A percentile compares a stretch with the other conserved stretches of the same genome.
These are phyloP conservation scores for Apocheima hispidaria DNA, from an alignment of 2,888 invertebrate genomes.

Conservation along the genomic window DNA sequence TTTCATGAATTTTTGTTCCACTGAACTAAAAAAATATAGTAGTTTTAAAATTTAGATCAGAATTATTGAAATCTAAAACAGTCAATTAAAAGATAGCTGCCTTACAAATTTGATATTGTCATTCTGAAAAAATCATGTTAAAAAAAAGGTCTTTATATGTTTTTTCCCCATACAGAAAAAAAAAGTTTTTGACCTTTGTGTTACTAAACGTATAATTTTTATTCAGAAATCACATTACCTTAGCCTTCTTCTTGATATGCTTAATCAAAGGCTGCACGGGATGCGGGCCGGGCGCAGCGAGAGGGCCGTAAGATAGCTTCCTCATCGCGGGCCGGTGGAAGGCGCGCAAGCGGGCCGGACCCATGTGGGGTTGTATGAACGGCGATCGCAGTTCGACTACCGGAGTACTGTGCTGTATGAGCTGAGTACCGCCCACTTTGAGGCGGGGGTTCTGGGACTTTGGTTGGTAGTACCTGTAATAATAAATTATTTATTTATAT, in stretches of 20 bases:
- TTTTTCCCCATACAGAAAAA: too few relatives aligned
- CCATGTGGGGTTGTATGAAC: conserved; percentile 98
- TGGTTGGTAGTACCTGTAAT: conserved; percentile 94
- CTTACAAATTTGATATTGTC: too few relatives aligned
- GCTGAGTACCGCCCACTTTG: conserved; percentile 95
- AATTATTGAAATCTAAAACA: too few relatives aligned
- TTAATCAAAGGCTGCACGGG: conserved; percentile 94
- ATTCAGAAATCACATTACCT: conserved; percentile 73
- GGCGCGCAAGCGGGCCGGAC: conserved; percentile 89
- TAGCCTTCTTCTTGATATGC: conserved; percentile 96
- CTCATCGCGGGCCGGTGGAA: conserved; percentile 97
- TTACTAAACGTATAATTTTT: too few relatives aligned
- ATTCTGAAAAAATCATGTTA: too few relatives aligned
- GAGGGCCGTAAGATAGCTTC: conserved; percentile 93
- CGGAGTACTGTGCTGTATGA: conserved; percentile 99
- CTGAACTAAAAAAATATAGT: too few relatives aligned
- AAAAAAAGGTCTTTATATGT: too few relatives aligned
- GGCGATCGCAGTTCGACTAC: conserved; percentile 97
- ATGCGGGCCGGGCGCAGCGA: conserved; percentile 91
- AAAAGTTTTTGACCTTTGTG: too few relatives aligned
- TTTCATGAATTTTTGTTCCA: too few relatives aligned
- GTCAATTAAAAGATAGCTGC: too few relatives aligned
- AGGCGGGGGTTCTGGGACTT: conserved; percentile 93
- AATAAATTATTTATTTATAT: conserved; percentile 6
- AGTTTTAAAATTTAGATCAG: too few relatives aligned